Evolutionary conservation across 2,888 invertebrate species (phyloP), one percentile per base, ranked within the genome.

Genomic region (Ophioninae sp.): DNA sequence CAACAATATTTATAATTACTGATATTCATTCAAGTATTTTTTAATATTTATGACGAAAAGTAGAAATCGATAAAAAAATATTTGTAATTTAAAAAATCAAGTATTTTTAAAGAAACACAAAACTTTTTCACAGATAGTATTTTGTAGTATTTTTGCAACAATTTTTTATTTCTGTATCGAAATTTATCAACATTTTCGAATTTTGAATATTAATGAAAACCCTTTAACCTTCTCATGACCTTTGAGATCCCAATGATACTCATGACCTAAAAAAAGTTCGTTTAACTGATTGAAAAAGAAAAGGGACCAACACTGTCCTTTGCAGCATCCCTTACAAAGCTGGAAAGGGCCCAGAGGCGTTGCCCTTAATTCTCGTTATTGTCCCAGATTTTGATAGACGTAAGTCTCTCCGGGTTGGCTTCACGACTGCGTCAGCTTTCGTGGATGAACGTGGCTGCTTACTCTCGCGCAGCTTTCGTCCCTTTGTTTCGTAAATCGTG

Each of bases 301-400:
- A 69, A 73, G 61, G 22, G 22, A 10, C 39, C n/a, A 64, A 37
- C 63, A 59, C 59, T 65, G 63, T 65, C 74, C 77, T 41, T 8
- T 72, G 51, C 44, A 44, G 64, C 86, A 89, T 89, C 88, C 88
- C 88, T 13, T 59, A 89, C 89, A 90, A 79, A 81, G 72, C 59
- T 64, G 58, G 73, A 41, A 20, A 65, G 51, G 63, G 73, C 61
- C 58, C 63, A 30, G 61, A 80, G 80, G 83, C 74, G 79, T 67
- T 75, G 83, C 82, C 87, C 88, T 88, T 89, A 89, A 90, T 90
- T 90, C 89, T 71, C 58, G 68, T 61, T 85, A 88, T 89, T 89
- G 90, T 89, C 86, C 83, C 85, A 85, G 68, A 82, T 77, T 85
- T 82, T 87, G 87, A 89, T 86, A 88, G 89, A 89, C 85, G 88